Evolutionary conservation across 2,888 invertebrate species (phyloP), one percentile per base, ranked within the genome.

Genomic region (Octonoba sinensis): DNA sequence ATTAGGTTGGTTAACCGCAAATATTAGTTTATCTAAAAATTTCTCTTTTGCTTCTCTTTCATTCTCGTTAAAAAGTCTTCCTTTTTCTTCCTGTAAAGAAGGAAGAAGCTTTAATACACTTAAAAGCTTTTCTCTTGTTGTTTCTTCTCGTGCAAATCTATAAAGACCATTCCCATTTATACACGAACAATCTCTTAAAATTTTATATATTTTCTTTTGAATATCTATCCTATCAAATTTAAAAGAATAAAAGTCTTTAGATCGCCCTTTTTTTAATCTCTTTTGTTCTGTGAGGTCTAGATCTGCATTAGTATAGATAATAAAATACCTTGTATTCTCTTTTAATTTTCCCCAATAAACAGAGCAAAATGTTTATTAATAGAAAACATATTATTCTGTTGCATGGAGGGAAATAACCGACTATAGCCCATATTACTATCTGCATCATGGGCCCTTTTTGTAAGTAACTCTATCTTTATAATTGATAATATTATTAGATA

Each of bases 11-110:
- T 70, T 44, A 20, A 71, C 71, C 11, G 20, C 69, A 44, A 70
- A 44, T 70, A 70, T 44, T 70, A 70, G 12, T 70, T 57, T 70
- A 70, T 70, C 57, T 57, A 70, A 70, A 70, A 70, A 70, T 56
- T 70, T 70, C 8, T 69, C 69, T 57, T 70, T 70, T 70, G 18
- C 57, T n/a, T n/a, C n/a, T n/a, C n/a, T n/a, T 70, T 70, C 44
- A 46, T 46, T 57, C 20, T 56, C 57, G 57, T 70, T n/a, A 70
- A 44, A 70, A 18, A 70, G 20, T 54, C 69, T 22, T 49, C 49
- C 49, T 44, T 49, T 16, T 49, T 49, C 15, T 16, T 49, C 15
- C 44, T 70, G 69, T 11, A 70, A 70, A 56, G 69, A 70, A 70
- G 57, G 44, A 20, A 57, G 56, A 69, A 70, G 69, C 0, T 70